phyloP scores from a whole-genome alignment of 2,113 vertebrate species.

The Crotalus horridus region DNA sequence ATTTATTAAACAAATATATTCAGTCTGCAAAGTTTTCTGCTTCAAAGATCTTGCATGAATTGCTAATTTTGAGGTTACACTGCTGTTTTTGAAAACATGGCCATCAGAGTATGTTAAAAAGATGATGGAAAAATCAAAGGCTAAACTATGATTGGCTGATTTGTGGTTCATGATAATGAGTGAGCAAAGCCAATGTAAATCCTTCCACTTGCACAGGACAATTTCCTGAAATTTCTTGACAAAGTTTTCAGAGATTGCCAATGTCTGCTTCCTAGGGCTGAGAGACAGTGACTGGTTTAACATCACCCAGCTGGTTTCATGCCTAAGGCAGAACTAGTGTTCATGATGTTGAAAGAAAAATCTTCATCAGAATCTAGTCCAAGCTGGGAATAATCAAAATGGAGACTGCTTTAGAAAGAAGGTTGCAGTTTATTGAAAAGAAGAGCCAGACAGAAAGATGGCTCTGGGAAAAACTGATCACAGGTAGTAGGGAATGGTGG shows the following conservation, averaged over 20 bases:
- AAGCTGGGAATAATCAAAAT: too few relatives aligned
- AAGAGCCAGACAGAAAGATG: too few relatives aligned
- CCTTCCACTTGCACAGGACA: not conserved
- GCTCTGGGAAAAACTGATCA: too few relatives aligned
- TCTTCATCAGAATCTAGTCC: too few relatives aligned
- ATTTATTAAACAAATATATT: not conserved
- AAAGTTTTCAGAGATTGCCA: not conserved
- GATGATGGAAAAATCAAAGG: not conserved
- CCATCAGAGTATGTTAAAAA: not conserved
- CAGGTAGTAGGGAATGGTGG: too few relatives aligned
- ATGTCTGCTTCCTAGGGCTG: too few relatives aligned
- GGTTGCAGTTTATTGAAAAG: too few relatives aligned
- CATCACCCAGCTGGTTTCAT: too few relatives aligned
- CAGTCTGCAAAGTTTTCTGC: not conserved
- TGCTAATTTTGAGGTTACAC: not conserved
- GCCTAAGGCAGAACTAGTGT: too few relatives aligned
- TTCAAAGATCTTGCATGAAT: not conserved
- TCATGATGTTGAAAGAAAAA: too few relatives aligned
- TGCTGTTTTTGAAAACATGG: not conserved
- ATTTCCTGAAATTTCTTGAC: not conserved
- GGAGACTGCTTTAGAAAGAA: too few relatives aligned
- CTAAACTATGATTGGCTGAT: not conserved
- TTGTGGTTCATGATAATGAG: not conserved
- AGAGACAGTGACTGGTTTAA: too few relatives aligned
- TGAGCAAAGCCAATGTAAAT: not conserved